Evolutionary conservation across 2,888 invertebrate genomes (phyloP).

Genomic region (Eristalis intricaria): DNA sequence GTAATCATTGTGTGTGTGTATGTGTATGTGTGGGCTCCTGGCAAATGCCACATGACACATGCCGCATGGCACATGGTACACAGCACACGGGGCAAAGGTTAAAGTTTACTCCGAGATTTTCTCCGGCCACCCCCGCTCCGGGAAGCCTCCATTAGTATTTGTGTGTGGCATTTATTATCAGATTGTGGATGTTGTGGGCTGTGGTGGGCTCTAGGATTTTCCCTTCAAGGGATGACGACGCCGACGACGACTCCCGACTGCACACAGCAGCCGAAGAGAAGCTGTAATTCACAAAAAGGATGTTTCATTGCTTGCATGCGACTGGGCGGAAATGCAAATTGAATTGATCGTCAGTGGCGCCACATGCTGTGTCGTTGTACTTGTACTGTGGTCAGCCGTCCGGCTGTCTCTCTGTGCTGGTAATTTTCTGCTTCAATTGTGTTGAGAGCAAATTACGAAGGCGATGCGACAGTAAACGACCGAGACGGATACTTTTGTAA

Average conservation of each 20-base stretch:
- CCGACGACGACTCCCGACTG: neutral
- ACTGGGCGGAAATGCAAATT: conserved; percentile 66
- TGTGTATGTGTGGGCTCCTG: conserved; percentile 8
- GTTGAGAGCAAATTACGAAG: conserved; percentile 9
- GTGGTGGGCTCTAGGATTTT: conserved; percentile 28
- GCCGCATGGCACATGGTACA: no score
- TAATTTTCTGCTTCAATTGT: conserved; percentile 22
- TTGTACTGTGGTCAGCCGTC: neutral
- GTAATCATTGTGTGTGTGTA: conserved; percentile 33
- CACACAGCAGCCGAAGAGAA: neutral
- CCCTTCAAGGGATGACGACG: conserved; percentile 20
- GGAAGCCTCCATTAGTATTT: conserved; percentile 48
- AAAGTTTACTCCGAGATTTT: conserved; percentile 50
- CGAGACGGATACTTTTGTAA: neutral
- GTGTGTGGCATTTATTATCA: conserved; percentile 62
- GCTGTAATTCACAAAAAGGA: conserved; percentile 65
- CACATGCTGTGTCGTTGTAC: neutral
- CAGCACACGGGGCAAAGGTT: conserved; percentile 50
- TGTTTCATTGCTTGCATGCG: conserved; percentile 42
- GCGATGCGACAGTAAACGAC: neutral
- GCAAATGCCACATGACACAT: no score
- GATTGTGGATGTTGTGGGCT: conserved; percentile 39
- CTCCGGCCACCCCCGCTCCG: neutral
- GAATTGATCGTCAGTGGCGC: conserved; percentile 48
- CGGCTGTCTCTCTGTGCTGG: neutral